phyloP scores from a whole-genome alignment of 2,113 vertebrate species.

The Festucalex cinctus region DNA sequence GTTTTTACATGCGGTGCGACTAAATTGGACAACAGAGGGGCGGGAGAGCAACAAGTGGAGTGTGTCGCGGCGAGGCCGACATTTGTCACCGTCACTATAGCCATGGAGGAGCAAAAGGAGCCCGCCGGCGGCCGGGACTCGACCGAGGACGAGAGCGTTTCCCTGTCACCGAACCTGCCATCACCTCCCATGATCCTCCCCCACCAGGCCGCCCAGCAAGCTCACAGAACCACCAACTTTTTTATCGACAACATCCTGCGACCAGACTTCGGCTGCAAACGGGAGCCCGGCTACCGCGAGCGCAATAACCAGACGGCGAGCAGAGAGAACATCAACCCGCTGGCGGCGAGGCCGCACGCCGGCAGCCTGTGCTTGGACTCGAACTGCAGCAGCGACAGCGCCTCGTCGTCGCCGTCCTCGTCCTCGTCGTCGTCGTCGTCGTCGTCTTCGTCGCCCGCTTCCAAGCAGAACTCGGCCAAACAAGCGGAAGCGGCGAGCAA shows the following conservation, averaged over 20 bases:
- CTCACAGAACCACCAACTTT: constrained; percentile 90
- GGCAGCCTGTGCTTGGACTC: constrained; percentile 80
- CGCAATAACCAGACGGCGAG: constrained; percentile 78
- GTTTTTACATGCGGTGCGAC: constrained; percentile 39
- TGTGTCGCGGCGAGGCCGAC: constrained; percentile 65
- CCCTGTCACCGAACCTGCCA: constrained; percentile 79
- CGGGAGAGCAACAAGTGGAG: constrained; percentile 74
- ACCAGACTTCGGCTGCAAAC: constrained; percentile 92
- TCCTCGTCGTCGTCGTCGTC: constrained; percentile 65
- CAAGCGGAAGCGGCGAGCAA: constrained; percentile 72
- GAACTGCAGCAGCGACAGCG: constrained; percentile 84
- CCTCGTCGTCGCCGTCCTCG: constrained; percentile 72
- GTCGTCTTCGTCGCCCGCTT: constrained; percentile 66
- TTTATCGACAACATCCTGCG: constrained; percentile 95
- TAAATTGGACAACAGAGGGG: constrained; percentile 59
- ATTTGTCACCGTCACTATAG: constrained; percentile 50
- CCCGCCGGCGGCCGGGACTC: constrained; percentile 73
- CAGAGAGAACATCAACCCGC: constrained; percentile 81
- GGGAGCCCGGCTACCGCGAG: constrained; percentile 77
- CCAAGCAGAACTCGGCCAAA: constrained; percentile 73
- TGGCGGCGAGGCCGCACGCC: constrained; percentile 75
- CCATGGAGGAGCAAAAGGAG: constrained; percentile 82
- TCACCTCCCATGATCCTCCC: constrained; percentile 73
- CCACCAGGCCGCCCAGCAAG: constrained; percentile 79
- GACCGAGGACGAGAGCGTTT: constrained; percentile 82